Conservation (phyloP, 1,140 invertebrate genomes). For the Ganaspis sp. region DNA sequence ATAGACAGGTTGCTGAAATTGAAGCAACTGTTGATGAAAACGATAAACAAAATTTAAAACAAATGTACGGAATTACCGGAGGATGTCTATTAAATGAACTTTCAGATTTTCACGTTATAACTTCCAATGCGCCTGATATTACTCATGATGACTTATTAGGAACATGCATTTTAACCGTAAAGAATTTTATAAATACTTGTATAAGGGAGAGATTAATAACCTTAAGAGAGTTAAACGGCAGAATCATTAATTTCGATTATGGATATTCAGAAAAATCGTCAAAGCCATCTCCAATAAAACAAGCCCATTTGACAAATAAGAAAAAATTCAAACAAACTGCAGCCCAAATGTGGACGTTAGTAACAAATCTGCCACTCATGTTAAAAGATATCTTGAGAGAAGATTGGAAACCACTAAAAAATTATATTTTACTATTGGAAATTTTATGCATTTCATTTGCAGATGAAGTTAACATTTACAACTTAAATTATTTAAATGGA, state of each 20-base stretch:
- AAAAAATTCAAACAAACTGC: constrained; percentile 32
- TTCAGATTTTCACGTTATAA: background rate
- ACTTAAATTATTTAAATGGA: background rate
- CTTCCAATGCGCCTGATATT: constrained; percentile 6
- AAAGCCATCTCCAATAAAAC: background rate
- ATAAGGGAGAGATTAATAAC: background rate
- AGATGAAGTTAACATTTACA: background rate
- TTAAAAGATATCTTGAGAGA: background rate
- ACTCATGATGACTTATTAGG: constrained; percentile 40
- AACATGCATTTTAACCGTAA: constrained; percentile 30
- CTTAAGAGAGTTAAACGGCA: constrained; percentile 31
- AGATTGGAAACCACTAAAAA: background rate
- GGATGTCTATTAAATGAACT: background rate
- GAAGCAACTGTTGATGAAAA: background rate
- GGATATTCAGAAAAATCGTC: constrained; percentile 27
- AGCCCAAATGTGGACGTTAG: constrained; percentile 1
- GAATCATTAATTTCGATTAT: constrained; percentile 16
- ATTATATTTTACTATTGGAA: background rate
- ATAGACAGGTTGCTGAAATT: background rate
- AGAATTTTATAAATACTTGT: constrained; percentile 26
- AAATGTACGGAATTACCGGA: background rate
- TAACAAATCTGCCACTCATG: background rate
- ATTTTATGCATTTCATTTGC: constrained; percentile 8
- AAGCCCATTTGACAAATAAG: background rate
- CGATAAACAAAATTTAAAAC: background rate